Evolutionary conservation across 1,140 invertebrate genomes (phyloP).

Genomic region (Holcopasites calliopsidis): DNA sequence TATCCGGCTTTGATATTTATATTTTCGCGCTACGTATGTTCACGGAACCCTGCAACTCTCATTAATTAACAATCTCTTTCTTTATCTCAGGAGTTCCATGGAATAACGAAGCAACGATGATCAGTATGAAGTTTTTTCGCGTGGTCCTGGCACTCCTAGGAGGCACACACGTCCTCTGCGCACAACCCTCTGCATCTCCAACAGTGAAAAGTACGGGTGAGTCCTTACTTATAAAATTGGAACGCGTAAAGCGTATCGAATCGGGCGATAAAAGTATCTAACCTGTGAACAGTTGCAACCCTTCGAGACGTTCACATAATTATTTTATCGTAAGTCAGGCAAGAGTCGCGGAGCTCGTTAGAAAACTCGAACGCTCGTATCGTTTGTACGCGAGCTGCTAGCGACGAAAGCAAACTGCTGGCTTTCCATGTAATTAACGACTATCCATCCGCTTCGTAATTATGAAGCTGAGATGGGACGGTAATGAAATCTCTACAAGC

Average conservation of each 20-base stretch:
- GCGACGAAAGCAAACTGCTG: slow-evolving; percentile 27
- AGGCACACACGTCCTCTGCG: slow-evolving; percentile 69
- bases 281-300: too few species aligned
- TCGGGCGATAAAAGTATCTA: too few species aligned
- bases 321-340: too few species aligned
- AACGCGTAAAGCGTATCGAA: too few species aligned
- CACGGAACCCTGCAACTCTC: too few species aligned
- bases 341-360: neutral
- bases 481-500: slow-evolving; percentile 50
- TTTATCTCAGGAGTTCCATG: slow-evolving; percentile 72
- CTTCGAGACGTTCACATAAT: too few species aligned
- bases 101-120: slow-evolving; percentile 70
- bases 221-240: slow-evolving; percentile 35
- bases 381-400: slow-evolving; percentile 16
- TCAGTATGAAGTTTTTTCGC: slow-evolving; percentile 71
- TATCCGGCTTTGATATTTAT: neutral
- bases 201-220: slow-evolving; percentile 74
- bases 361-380: neutral
- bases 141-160: slow-evolving; percentile 73
- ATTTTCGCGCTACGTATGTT: too few species aligned
- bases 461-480: slow-evolving; percentile 11
- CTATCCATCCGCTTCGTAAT: slow-evolving; percentile 29
- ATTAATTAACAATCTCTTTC: too few species aligned
- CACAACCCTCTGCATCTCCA: slow-evolving; percentile 72
- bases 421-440: slow-evolving; percentile 48